These are phyloP conservation scores for Chionoecetes opilio DNA, from an alignment of 1,140 invertebrate genomes.

Conservation along the genomic window DNA sequence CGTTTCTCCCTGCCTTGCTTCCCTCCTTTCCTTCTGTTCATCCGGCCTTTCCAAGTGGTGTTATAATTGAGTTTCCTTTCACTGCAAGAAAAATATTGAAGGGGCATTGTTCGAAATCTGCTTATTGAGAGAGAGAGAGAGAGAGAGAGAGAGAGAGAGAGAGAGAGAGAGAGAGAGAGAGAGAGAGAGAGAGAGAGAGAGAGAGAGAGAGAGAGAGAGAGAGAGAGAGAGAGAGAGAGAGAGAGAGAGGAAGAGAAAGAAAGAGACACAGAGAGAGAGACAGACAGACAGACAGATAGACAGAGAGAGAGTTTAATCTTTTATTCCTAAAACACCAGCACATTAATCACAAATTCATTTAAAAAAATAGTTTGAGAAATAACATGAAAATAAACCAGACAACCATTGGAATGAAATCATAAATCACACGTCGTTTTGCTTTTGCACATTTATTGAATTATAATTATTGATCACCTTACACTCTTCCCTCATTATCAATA, in stretches of 20 bases:
- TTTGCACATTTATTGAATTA: constrained; percentile 20
- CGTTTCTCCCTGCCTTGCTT: background rate
- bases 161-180: constrained; percentile 51
- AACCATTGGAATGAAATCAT: background rate
- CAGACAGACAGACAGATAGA: constrained; percentile 32
- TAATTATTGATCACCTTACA: background rate
- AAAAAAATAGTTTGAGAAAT: background rate
- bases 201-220: background rate
- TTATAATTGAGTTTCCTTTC: background rate
- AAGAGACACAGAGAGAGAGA: background rate
- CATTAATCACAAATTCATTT: constrained; percentile 5
- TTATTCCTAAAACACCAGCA: background rate
- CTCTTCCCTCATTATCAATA: background rate
- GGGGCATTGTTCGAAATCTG: background rate
- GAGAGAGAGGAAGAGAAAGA: too few relatives aligned
- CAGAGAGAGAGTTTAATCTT: constrained; percentile 4
- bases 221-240: too few relatives aligned
- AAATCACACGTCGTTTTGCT: background rate
- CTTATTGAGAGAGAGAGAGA: constrained; percentile 53
- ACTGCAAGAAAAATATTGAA: background rate
- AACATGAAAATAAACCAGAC: background rate
- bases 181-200: background rate
- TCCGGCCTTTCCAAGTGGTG: background rate
- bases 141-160: constrained; percentile 56
- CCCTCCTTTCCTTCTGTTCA: background rate